Conservation (phyloP, 2,113 vertebrate genomes). For the Panurus biarmicus region DNA sequence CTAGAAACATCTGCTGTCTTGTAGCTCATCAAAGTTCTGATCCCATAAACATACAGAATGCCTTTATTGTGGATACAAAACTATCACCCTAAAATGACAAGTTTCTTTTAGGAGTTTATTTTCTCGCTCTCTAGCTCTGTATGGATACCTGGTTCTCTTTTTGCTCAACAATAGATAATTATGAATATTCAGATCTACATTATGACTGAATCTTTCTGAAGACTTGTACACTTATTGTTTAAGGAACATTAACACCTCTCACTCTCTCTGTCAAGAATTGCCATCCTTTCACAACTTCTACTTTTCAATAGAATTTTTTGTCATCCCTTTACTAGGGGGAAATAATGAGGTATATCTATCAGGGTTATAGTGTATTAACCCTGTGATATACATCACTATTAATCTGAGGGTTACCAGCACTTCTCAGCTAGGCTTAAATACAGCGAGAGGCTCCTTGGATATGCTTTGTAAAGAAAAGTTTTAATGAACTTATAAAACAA, state of each 20-base stretch:
- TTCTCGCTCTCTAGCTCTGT: neutral
- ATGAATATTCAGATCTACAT: neutral
- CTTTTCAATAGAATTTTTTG: neutral
- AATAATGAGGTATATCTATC: no score
- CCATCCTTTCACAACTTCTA: neutral
- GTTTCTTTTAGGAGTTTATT: neutral
- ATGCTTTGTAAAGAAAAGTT: no score
- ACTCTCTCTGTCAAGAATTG: neutral
- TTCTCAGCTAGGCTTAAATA: no score
- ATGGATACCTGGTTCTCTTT: neutral
- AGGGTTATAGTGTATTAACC: no score
- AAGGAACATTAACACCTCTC: neutral
- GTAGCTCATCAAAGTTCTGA: neutral
- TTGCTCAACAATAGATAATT: neutral
- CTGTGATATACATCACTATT: no score
- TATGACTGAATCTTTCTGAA: neutral
- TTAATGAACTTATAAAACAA: no score
- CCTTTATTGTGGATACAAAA: neutral
- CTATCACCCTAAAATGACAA: neutral
- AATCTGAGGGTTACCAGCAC: no score
- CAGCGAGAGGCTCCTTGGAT: no score
- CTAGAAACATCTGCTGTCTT: neutral
- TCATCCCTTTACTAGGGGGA: neutral
- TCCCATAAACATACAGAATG: neutral
- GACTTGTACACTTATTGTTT: neutral